Evolutionary conservation across 2,888 invertebrate species (phyloP).

Genomic region (Gastracanthus pulcherrimus): DNA sequence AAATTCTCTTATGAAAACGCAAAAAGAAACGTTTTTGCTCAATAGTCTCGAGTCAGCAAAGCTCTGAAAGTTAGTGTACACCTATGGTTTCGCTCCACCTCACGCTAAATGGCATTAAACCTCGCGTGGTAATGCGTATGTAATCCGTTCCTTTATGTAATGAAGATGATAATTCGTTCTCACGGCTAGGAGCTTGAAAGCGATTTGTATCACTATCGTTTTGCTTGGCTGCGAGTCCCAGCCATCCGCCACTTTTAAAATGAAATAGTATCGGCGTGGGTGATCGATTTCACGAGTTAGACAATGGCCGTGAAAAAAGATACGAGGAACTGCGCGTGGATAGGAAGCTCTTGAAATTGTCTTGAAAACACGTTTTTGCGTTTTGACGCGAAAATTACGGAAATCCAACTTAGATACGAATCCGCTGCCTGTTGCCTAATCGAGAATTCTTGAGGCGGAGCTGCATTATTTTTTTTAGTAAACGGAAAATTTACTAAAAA

Average conservation of each 20-base stretch:
- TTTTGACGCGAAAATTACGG: not conserved
- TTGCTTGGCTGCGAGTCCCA: not conserved
- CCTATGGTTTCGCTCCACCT: slow-evolving; percentile 21
- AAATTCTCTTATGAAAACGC: too few relatives aligned
- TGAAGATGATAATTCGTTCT: slow-evolving; percentile 17
- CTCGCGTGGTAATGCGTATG: not conserved
- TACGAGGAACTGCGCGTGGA: not conserved
- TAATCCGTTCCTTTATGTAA: slow-evolving; percentile 35
- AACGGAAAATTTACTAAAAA: too few relatives aligned
- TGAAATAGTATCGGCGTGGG: not conserved
- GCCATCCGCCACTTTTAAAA: not conserved
- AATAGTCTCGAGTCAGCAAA: not conserved
- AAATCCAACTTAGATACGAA: not conserved
- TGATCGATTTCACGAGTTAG: not conserved
- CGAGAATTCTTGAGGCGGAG: too few relatives aligned
- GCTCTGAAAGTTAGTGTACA: not conserved
- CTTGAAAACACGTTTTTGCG: not conserved
- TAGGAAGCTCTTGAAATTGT: not conserved
- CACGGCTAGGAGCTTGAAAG: slow-evolving; percentile 16
- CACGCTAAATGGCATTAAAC: not conserved
- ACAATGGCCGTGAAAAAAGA: not conserved
- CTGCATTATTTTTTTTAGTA: too few relatives aligned
- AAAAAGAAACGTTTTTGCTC: not conserved
- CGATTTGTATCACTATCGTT: slow-evolving; percentile 1
- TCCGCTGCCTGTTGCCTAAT: too few relatives aligned